phyloP scores from a whole-genome alignment of 37 sponge, comb jelly and placozoan species.

The Halichondria panicea region DNA sequence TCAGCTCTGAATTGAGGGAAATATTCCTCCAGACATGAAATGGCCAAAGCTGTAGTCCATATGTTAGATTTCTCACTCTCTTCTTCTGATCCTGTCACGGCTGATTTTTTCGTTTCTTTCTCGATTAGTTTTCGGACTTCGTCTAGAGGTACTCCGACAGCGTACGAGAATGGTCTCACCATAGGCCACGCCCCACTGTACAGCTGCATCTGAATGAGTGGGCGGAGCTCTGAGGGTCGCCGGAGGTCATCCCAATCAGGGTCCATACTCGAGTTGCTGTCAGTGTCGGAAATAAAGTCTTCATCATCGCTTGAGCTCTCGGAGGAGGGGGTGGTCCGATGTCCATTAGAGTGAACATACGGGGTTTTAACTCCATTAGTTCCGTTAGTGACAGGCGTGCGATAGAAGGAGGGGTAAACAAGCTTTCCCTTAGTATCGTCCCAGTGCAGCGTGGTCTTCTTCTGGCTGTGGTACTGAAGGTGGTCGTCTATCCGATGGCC shows the following conservation, averaged over 20 bases:
- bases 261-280: conserved; percentile 51
- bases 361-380: not conserved
- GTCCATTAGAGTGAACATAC: not conserved
- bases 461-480: conserved; percentile 25
- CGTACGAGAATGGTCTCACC: conserved; percentile 39
- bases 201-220: conserved; percentile 59
- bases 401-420: conserved; percentile 37
- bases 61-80: conserved; percentile 24
- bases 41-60: conserved; percentile 55
- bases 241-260: conserved; percentile 39
- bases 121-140: conserved; percentile 30
- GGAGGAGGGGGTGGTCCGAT: not conserved
- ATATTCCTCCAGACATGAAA: conserved; percentile 43
- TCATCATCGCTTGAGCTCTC: conserved; percentile 22
- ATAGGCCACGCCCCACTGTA: conserved; percentile 54
- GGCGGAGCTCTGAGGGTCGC: conserved; percentile 28
- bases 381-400: not conserved
- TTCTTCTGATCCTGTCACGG: not conserved
- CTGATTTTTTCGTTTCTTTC: not conserved
- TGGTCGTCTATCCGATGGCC: conserved; percentile 62
- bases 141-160: conserved; percentile 41
- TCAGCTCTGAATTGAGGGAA: conserved; percentile 28
- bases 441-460: conserved; percentile 25
- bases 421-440: conserved; percentile 34
- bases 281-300: conserved; percentile 20